Base-by-base conservation (phyloP, 2,888 invertebrate genomes). In the Aleiodes testaceus region DNA sequence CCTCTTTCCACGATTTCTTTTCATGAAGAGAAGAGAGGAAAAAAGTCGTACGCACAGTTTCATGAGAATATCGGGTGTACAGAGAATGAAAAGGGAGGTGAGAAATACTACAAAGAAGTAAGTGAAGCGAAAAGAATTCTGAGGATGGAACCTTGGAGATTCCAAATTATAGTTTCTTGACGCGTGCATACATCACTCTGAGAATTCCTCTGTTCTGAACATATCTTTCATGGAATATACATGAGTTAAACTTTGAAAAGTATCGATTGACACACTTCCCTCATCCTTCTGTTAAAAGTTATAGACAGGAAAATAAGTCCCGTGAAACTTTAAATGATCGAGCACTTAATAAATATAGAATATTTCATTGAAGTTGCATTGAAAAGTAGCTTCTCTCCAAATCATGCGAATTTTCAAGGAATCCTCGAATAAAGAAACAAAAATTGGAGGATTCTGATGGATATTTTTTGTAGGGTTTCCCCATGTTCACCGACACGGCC, bases 191-290 rank as follows among this genome's bases (percentile, higher is more conserved):
- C 16, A 14, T 50, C 50, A 50, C 50, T 18, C 9, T 16, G 50
- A 50, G 20, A 4, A 14, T 36, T 36, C 7, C 9, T 7, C 36
- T 36, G 6, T 36, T 50, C 5, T 18, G 6, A 16, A 11, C 50
- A 16, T 49, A 16, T 50, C 18, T 50, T 50, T 50, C 50, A 18
- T 18, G n/a, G n/a, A 49, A 30, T 47, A 47, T 61, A 44, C 26
- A 22, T 11, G 42, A 9, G 7, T 6, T 18, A 11, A 50, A 69
- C 49, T 63, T 63, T 1, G 1, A n/a, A 42, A 68, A 69, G 50
- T 69, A 69, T 69, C 69, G 69, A 69, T 69, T 18, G 69, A 20
- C 63, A 69, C 63, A 69, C 49, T 69, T 63, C 63, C 42, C 63
- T 12, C 12, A 36, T 36, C 7, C 9, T 9, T 6, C 7, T 36